These are phyloP conservation scores for Calameuta filiformis DNA, from an alignment of 2,888 invertebrate species.

Conservation along the genomic window DNA sequence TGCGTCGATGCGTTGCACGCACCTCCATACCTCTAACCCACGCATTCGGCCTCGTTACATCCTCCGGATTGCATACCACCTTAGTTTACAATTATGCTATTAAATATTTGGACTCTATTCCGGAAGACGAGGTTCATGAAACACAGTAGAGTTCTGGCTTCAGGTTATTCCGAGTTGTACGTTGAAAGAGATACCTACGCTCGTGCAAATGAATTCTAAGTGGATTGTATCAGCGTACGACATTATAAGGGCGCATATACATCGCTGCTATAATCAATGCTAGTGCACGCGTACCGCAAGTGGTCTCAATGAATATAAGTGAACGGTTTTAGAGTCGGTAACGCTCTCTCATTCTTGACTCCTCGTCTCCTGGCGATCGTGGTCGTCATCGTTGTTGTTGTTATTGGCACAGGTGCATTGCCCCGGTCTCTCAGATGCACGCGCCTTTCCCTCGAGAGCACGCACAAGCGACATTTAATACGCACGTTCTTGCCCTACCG, in stretches of 20 bases:
- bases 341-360: neutral
- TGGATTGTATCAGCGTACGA: neutral
- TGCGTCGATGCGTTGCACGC: neutral
- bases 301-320: too few species aligned
- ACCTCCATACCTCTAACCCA: neutral
- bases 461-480: conserved; percentile 43
- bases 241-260: neutral
- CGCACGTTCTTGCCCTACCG: conserved; percentile 35
- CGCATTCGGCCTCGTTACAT: neutral
- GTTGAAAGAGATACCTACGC: neutral
- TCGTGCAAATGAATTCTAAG: neutral
- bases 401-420: conserved; percentile 58
- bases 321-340: neutral
- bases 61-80: neutral
- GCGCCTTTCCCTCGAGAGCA: conserved; percentile 43
- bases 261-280: neutral
- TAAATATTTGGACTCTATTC: too few species aligned
- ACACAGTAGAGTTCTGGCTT: neutral
- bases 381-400: conserved; percentile 34
- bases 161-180: neutral
- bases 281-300: too few species aligned
- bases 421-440: conserved; percentile 31
- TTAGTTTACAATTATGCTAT: too few species aligned
- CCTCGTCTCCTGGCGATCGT: neutral
- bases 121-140: neutral